Percentiles rank a stretch among this genome's conserved stretches.
Evolutionary conservation across 2,888 invertebrate genomes (phyloP).

Genomic region (Drosophila barbarae): DNA sequence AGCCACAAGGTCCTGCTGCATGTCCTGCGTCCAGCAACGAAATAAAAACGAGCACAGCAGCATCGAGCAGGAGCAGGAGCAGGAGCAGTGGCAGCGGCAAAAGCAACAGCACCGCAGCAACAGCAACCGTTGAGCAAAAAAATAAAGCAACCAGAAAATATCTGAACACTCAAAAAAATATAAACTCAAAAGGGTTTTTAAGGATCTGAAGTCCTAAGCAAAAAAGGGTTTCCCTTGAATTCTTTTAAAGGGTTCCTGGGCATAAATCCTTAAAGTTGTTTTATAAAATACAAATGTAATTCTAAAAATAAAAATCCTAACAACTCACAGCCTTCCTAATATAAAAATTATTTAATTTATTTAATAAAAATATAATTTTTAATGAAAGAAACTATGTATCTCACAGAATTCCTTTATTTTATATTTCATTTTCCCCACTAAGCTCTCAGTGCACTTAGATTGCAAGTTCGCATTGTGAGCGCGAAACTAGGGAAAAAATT

Average conservation of each 20-base stretch:
- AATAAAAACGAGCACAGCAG: conserved; percentile 53
- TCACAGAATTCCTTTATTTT: neutral
- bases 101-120: conserved; percentile 47
- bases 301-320: neutral
- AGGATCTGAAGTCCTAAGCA: neutral
- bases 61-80: conserved; percentile 49
- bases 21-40: conserved; percentile 54
- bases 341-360: neutral
- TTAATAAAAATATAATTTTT: neutral
- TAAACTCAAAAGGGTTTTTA: neutral
- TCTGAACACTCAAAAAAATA: conserved; percentile 3
- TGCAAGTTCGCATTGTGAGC: conserved; percentile 73
- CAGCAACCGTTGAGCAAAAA: conserved; percentile 50
- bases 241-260: neutral
- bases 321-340: neutral
- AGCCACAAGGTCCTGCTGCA: conserved; percentile 60
- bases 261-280: neutral
- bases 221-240: neutral
- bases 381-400: neutral
- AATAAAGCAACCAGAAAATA: conserved; percentile 34
- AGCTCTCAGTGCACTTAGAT: conserved; percentile 48
- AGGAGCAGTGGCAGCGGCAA: conserved; percentile 32
- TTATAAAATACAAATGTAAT: neutral
- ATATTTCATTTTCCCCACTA: neutral
- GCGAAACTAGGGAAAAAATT: conserved; percentile 75